Base-by-base conservation (phyloP, 2,797 vertebrate species). In the Onychomys torridus region DNA sequence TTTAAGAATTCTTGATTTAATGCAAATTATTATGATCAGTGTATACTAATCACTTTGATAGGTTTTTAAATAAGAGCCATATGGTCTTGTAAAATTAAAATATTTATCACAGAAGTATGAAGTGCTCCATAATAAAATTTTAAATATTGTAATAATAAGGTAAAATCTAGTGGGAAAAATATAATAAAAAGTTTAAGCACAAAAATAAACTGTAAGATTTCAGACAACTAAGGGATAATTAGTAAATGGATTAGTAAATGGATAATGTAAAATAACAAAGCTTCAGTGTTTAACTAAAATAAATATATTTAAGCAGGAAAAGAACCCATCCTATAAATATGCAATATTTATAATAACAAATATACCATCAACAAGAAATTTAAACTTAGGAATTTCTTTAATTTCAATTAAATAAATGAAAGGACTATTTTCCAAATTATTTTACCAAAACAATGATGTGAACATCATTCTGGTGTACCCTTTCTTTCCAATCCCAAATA, bases 291-390 rank as follows among this genome's bases (percentile, higher is more conserved):
- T 87, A 71, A 81, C 49, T 88, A 75, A 95, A 81, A 87, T 52
- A 13, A 93, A 92, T 71, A 49, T 40, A 96, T 79, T 93, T 87
- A 71, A 89, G 40, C 89, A 61, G 21, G 16, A n/a, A 37, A 79
- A 43, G 6, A 86, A 79, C 8, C 88, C 77, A 57, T 77, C 14
- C 61, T 89, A 95, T 37, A 79, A 73, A 95, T 89, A 95, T 43
- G 4, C n/a, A 93, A 65, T 37, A 73, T 88, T 87, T 96, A 89
- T 11, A 86, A 91, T 40, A 61, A 91, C 23, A 95, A 87, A 71
- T 90, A 88, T 52, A 92, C 5, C 43, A 85, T 16, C 73, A 94
- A 25, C 40, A 94, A 94, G n/a, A 95, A 32, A 97, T 71, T 96
- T 92, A 93, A 90, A 73, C 65, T 79, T 93, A 84, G 3, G 3